Percentiles rank a stretch among this genome's conserved stretches.
These are phyloP conservation scores for Heliconius eleuchia DNA, from an alignment of 1,140 invertebrate genomes.

Conservation along the genomic window DNA sequence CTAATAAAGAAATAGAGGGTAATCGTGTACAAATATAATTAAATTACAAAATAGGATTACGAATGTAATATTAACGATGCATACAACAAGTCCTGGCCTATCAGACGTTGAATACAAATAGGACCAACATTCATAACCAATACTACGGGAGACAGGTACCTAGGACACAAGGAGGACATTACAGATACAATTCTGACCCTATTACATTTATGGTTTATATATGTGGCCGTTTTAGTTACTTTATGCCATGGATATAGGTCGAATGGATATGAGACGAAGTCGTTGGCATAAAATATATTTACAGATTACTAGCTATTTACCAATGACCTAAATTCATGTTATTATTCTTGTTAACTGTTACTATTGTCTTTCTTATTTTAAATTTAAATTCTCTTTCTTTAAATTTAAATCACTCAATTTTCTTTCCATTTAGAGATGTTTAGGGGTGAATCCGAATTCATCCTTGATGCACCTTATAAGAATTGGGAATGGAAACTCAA, in stretches of 20 bases:
- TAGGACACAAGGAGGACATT: slow-evolving; percentile 55
- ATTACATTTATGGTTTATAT: slow-evolving; percentile 40
- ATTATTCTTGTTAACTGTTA: background rate
- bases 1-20: background rate
- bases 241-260: background rate
- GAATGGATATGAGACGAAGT: background rate
- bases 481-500: too few relatives aligned
- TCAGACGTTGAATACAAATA: slow-evolving; percentile 45
- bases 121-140: background rate
- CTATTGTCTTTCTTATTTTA: background rate
- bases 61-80: slow-evolving; percentile 43
- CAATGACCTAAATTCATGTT: background rate
- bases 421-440: too few relatives aligned
- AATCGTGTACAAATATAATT: slow-evolving; percentile 7
- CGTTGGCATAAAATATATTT: background rate
- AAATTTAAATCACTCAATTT: too few relatives aligned
- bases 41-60: slow-evolving; percentile 37
- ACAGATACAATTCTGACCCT: slow-evolving; percentile 55
- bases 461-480: too few relatives aligned
- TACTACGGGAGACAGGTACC: background rate
- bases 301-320: background rate
- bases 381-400: too few relatives aligned
- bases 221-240: background rate
- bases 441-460: too few relatives aligned
- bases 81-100: slow-evolving; percentile 36